Evolutionary conservation across 2,888 invertebrate genomes (phyloP).

Genomic region (Cryptus armator): DNA sequence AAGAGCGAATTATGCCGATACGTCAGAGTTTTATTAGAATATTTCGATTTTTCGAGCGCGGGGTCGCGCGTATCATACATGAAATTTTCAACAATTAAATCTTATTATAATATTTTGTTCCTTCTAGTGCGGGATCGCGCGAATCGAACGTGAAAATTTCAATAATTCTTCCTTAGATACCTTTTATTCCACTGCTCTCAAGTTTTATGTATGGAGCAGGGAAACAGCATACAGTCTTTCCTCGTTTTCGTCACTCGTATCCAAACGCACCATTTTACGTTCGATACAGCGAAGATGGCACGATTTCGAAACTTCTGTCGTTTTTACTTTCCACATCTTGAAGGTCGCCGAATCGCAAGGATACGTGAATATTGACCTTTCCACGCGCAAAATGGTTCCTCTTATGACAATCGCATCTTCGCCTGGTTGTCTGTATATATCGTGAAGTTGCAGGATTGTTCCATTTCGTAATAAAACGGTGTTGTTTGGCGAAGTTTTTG

Average conservation of each 20-base stretch:
- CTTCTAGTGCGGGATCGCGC: too few species aligned
- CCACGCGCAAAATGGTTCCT: not conserved
- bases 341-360: conserved; percentile 31
- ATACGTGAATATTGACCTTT: not conserved
- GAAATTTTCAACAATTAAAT: too few species aligned
- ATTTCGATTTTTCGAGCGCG: too few species aligned
- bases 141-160: too few species aligned
- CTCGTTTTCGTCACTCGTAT: conserved; percentile 9
- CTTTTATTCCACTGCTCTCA: not conserved
- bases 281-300: conserved; percentile 15
- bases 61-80: too few species aligned
- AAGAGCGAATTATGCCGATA: too few species aligned
- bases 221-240: conserved; percentile 36
- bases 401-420: conserved; percentile 10
- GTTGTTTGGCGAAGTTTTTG: conserved; percentile 42
- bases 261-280: conserved; percentile 26
- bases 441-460: conserved; percentile 18
- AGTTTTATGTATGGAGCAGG: not conserved
- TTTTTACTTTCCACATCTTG: conserved; percentile 28
- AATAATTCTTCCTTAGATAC: not conserved
- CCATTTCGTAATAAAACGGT: conserved; percentile 19
- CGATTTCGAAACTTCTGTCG: conserved; percentile 10
- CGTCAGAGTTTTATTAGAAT: too few species aligned
- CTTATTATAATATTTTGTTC: too few species aligned
- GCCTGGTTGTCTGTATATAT: conserved; percentile 2